These are phyloP conservation scores for Philaenus spumarius DNA, from an alignment of 1,140 invertebrate species.

Conservation along the genomic window DNA sequence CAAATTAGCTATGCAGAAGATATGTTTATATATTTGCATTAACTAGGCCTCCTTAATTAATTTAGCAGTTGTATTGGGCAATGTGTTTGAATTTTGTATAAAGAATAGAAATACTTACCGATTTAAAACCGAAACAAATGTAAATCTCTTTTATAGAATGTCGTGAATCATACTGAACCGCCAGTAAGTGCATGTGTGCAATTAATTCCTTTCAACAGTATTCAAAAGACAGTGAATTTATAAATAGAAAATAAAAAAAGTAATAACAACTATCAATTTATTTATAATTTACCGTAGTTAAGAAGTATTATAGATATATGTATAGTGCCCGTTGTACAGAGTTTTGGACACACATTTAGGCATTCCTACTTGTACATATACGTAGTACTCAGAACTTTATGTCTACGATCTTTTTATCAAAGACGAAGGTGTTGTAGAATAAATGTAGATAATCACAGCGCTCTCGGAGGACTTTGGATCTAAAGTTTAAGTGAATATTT, in stretches of 20 bases:
- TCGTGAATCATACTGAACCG: not conserved
- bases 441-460: conserved; percentile 4
- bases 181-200: not conserved
- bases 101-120: not conserved
- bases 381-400: conserved; percentile 7
- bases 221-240: too few relatives aligned
- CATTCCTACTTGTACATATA: conserved; percentile 13
- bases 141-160: not conserved
- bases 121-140: not conserved
- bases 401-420: not conserved
- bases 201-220: not conserved
- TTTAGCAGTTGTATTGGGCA: too few relatives aligned
- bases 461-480: not conserved
- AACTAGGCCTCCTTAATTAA: too few relatives aligned
- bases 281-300: conserved; percentile 12
- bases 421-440: conserved; percentile 7
- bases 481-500: too few relatives aligned
- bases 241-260: not conserved
- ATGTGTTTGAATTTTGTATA: not conserved
- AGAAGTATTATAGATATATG: not conserved
- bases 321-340: conserved; percentile 4
- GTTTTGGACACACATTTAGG: not conserved
- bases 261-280: not conserved
- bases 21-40: too few relatives aligned
- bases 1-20: too few relatives aligned